phyloP scores from a whole-genome alignment of 2,888 invertebrate genomes.

The Chaetogeoica ovagalla region DNA sequence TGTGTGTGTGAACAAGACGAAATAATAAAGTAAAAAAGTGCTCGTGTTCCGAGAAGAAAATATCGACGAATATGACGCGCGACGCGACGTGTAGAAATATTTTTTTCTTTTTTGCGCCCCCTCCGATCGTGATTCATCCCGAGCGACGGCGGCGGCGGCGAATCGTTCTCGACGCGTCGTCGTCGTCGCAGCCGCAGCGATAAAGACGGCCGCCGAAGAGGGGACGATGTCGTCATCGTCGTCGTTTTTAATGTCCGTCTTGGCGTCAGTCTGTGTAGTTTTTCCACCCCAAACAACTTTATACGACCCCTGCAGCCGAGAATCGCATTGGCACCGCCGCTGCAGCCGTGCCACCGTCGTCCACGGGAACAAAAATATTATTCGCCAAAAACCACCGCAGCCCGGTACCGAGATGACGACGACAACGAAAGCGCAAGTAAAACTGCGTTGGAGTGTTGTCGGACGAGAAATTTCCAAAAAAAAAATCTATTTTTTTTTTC shows the following conservation, averaged over 20 bases:
- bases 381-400: conserved; percentile 25
- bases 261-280: conserved; percentile 53
- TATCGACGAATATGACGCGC: conserved; percentile 21
- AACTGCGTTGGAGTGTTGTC: conserved; percentile 24
- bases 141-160: not conserved
- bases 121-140: conserved; percentile 23
- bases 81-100: too few species aligned
- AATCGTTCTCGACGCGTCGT: conserved; percentile 19
- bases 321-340: conserved; percentile 28
- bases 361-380: conserved; percentile 18
- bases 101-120: not conserved
- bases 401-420: not conserved
- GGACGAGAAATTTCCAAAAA: conserved; percentile 28
- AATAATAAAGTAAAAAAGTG: not conserved
- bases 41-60: not conserved
- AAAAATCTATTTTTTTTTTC: too few species aligned
- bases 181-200: too few species aligned
- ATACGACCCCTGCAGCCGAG: conserved; percentile 36
- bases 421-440: not conserved
- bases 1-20: not conserved
- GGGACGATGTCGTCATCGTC: not conserved
- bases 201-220: not conserved
- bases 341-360: not conserved
- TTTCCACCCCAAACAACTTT: conserved; percentile 49
- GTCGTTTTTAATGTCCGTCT: conserved; percentile 51